Conservation (phyloP, 1,140 invertebrate species). For the Penaeus indicus region DNA sequence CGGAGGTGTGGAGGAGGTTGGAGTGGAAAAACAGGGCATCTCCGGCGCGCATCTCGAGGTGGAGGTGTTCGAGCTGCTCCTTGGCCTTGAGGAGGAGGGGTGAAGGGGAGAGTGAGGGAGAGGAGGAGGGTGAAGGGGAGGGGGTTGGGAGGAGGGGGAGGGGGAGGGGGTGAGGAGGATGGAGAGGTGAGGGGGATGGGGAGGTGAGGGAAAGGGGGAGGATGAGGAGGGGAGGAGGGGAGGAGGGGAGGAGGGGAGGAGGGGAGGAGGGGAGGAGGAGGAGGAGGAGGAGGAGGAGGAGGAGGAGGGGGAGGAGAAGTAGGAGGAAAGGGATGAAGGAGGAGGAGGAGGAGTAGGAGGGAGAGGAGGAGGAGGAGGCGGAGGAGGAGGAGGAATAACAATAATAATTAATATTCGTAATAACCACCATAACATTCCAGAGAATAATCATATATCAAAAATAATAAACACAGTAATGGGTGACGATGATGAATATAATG, state of each 20-base stretch:
- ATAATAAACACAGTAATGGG: too few species aligned
- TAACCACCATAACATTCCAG: too few species aligned
- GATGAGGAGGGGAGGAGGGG: neutral
- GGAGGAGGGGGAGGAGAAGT: neutral
- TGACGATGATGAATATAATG: too few species aligned
- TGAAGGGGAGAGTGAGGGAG: neutral
- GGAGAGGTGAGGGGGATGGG: neutral
- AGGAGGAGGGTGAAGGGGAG: neutral
- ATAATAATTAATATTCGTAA: too few species aligned
- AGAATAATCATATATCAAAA: too few species aligned
- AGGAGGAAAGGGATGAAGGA: neutral
- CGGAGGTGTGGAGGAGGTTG: conserved; percentile 64
- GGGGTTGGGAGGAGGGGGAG: neutral
- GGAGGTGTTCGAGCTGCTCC: conserved; percentile 38
- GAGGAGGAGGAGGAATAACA: neutral
- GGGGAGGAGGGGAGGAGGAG: neutral
- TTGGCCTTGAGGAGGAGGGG: conserved; percentile 26
- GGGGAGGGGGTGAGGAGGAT: neutral
- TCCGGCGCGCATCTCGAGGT: conserved; percentile 64
- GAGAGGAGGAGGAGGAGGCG: neutral
- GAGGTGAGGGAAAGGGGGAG: neutral
- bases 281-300: neutral
- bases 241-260: neutral
- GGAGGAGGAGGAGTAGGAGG: neutral
- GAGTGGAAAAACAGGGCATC: conserved; percentile 66